phyloP scores from a whole-genome alignment of 2,888 invertebrate species.

The Lochmaea capreae region DNA sequence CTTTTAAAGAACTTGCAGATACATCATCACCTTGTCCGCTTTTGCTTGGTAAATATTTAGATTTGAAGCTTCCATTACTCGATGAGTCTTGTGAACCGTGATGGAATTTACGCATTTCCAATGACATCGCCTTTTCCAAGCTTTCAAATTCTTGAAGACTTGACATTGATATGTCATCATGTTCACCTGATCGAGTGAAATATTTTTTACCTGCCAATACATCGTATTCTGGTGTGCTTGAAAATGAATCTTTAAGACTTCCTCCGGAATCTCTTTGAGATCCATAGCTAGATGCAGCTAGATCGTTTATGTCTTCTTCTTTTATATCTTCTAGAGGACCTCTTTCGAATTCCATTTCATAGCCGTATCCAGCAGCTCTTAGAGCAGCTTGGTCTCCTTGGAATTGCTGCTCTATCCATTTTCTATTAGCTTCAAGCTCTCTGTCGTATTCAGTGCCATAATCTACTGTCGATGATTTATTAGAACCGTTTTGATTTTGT shows the following conservation, averaged over 20 bases:
- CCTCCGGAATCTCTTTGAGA: constrained; percentile 85
- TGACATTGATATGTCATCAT: constrained; percentile 91
- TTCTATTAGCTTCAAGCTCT: constrained; percentile 80
- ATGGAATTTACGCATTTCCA: constrained; percentile 80
- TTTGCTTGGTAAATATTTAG: constrained; percentile 76
- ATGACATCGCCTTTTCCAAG: constrained; percentile 84
- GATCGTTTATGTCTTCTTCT: constrained; percentile 90
- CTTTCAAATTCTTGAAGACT: constrained; percentile 96
- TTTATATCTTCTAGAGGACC: constrained; percentile 91
- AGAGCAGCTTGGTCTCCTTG: constrained; percentile 76
- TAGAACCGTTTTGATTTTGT: constrained; percentile 56
- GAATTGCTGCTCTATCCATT: constrained; percentile 92
- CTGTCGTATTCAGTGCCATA: constrained; percentile 67
- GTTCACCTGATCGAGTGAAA: constrained; percentile 84
- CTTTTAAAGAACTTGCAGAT: constrained; percentile 87
- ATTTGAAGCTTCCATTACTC: constrained; percentile 84
- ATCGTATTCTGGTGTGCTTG: constrained; percentile 93
- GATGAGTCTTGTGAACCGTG: constrained; percentile 85
- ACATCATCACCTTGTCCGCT: constrained; percentile 87
- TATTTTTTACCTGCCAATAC: constrained; percentile 85
- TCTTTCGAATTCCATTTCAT: constrained; percentile 84
- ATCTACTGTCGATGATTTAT: constrained; percentile 63
- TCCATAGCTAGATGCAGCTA: constrained; percentile 78
- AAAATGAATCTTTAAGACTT: constrained; percentile 88
- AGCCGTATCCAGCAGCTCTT: constrained; percentile 72